Conservation (phyloP, 2,888 invertebrate species). For the Sphecodes monilicornis region DNA sequence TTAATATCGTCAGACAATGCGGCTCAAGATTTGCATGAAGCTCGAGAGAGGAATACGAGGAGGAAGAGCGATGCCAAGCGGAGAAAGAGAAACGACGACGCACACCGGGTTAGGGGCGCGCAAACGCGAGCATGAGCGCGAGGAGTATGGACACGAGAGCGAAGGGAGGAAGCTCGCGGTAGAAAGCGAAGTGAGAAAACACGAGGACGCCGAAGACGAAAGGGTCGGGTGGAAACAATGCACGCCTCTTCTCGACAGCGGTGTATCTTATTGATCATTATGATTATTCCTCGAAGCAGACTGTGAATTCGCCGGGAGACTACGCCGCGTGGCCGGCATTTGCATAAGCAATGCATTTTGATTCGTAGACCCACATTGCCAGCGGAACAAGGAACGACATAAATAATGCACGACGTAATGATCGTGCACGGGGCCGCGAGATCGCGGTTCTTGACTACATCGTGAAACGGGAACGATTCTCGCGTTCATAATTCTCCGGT, state of each 20-base stretch:
- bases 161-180: neutral
- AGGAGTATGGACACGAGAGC: neutral
- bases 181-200: slow-evolving; percentile 15
- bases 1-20: slow-evolving; percentile 73
- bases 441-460: slow-evolving; percentile 37
- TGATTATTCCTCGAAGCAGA: slow-evolving; percentile 77
- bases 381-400: slow-evolving; percentile 78
- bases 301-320: slow-evolving; percentile 72
- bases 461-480: slow-evolving; percentile 66
- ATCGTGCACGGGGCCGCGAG: slow-evolving; percentile 61
- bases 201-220: neutral
- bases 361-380: slow-evolving; percentile 80
- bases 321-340: slow-evolving; percentile 78
- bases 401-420: slow-evolving; percentile 83
- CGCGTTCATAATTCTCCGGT: slow-evolving; percentile 66
- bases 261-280: slow-evolving; percentile 80
- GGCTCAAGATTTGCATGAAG: slow-evolving; percentile 71
- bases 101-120: neutral
- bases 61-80: neutral
- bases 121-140: neutral
- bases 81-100: neutral
- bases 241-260: slow-evolving; percentile 65
- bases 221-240: slow-evolving; percentile 41
- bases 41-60: slow-evolving; percentile 34
- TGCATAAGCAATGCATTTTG: slow-evolving; percentile 84